phyloP scores from a whole-genome alignment of 1,140 invertebrate species.

The Chionoecetes opilio region DNA sequence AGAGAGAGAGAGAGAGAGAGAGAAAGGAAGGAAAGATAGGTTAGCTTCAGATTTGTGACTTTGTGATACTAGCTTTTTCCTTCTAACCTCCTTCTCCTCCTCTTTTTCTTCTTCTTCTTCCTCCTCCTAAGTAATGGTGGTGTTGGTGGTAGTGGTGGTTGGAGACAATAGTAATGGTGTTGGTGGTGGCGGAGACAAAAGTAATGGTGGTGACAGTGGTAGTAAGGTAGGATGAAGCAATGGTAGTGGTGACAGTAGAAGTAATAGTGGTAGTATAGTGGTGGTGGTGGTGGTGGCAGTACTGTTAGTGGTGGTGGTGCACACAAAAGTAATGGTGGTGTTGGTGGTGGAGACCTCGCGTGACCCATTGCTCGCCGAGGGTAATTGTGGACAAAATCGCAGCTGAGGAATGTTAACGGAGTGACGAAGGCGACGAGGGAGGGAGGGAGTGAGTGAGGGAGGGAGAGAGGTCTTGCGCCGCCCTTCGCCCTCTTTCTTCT shows the following conservation, averaged over 20 bases:
- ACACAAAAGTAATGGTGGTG: not conserved
- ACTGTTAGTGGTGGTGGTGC: not conserved
- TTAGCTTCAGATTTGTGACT: no score
- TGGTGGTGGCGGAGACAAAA: not conserved
- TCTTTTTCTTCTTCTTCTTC: not conserved
- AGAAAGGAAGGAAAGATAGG: not conserved
- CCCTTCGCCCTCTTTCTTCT: constrained; percentile 21
- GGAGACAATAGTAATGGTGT: not conserved
- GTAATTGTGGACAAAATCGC: constrained; percentile 43
- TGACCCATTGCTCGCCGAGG: constrained; percentile 19
- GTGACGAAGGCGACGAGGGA: not conserved
- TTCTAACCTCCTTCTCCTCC: not conserved
- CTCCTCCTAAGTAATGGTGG: not conserved
- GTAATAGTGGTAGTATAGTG: not conserved
- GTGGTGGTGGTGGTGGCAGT: not conserved
- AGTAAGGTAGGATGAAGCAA: not conserved
- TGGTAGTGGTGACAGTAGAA: not conserved
- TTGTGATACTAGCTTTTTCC: not conserved
- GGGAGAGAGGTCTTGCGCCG: not conserved
- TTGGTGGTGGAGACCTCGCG: not conserved
- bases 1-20: not conserved
- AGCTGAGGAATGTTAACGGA: constrained; percentile 53
- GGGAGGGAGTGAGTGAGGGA: not conserved
- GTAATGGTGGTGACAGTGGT: not conserved
- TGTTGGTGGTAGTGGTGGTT: not conserved